Evolutionary conservation across 2,888 invertebrate genomes (phyloP).

Genomic region (Orchesella flavescens): DNA sequence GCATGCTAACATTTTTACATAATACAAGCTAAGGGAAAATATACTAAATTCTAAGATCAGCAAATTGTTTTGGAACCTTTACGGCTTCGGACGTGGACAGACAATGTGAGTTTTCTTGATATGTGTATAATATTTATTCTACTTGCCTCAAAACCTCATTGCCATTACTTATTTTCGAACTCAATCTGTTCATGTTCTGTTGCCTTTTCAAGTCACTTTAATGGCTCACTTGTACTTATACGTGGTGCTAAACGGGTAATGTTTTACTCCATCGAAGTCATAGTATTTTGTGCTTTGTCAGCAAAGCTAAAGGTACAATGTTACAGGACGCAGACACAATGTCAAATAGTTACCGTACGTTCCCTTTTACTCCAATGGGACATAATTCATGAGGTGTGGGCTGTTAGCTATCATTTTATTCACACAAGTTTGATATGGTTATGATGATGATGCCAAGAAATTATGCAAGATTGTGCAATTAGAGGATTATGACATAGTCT

Average conservation of each 20-base stretch:
- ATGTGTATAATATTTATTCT: conserved; percentile 42
- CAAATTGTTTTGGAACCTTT: too few species aligned
- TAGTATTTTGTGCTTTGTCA: not conserved
- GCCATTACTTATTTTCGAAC: conserved; percentile 4
- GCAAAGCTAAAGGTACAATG: not conserved
- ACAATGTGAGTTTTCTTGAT: too few species aligned
- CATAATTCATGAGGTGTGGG: conserved; percentile 14
- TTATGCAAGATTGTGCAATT: not conserved
- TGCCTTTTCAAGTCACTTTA: conserved; percentile 3
- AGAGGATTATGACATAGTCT: conserved; percentile 14
- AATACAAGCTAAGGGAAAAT: too few species aligned
- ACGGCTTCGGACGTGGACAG: too few species aligned
- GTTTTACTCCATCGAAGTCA: not conserved
- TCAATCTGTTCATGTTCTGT: not conserved
- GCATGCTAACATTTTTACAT: too few species aligned
- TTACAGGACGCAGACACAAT: not conserved
- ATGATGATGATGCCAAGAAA: not conserved
- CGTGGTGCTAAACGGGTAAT: conserved; percentile 29
- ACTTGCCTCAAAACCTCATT: conserved; percentile 53
- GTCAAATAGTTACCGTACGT: not conserved
- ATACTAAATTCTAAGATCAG: too few species aligned
- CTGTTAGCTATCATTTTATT: not conserved
- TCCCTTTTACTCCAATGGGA: not conserved
- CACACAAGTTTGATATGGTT: too few species aligned
- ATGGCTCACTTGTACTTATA: not conserved